Conservation (phyloP, 2,888 invertebrate genomes). For the Oscheius sp. region DNA sequence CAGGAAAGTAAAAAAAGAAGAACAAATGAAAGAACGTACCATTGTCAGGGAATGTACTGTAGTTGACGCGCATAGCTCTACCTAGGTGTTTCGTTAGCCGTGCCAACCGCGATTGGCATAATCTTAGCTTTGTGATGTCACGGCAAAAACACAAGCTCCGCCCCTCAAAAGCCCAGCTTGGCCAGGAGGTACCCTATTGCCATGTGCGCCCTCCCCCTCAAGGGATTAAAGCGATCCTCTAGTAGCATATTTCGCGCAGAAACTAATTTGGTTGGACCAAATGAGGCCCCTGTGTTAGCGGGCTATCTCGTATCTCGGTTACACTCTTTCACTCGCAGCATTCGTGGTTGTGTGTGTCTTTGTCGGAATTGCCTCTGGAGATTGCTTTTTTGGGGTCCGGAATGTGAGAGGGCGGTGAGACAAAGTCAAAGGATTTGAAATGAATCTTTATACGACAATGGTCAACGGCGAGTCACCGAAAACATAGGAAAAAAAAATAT, state of each 20-base stretch:
- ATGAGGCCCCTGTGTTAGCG: slow-evolving; percentile 24
- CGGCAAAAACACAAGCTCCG: slow-evolving; percentile 33
- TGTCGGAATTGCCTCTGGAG: not conserved
- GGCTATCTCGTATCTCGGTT: slow-evolving; percentile 22
- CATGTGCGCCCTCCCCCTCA: slow-evolving; percentile 26
- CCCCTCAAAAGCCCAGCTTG: not conserved
- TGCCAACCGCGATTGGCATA: slow-evolving; percentile 33
- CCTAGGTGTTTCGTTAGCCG: slow-evolving; percentile 21
- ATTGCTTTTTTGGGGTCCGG: slow-evolving; percentile 12
- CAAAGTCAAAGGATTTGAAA: too few relatives aligned
- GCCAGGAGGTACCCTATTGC: too few relatives aligned
- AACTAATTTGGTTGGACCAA: slow-evolving; percentile 36
- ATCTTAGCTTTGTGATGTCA: slow-evolving; percentile 38
- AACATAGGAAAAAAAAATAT: too few relatives aligned
- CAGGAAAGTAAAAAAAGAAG: not conserved
- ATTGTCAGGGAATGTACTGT: slow-evolving; percentile 35
- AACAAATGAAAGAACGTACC: not conserved
- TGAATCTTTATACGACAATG: too few relatives aligned
- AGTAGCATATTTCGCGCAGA: slow-evolving; percentile 37
- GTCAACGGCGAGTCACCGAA: too few relatives aligned
- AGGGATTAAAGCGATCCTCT: slow-evolving; percentile 38
- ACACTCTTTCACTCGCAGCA: slow-evolving; percentile 1
- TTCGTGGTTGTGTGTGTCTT: slow-evolving; percentile 7
- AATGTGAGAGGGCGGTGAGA: not conserved
- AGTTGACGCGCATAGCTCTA: slow-evolving; percentile 10